Conservation (phyloP, 1,140 invertebrate species). For the Laupala kohalensis region DNA sequence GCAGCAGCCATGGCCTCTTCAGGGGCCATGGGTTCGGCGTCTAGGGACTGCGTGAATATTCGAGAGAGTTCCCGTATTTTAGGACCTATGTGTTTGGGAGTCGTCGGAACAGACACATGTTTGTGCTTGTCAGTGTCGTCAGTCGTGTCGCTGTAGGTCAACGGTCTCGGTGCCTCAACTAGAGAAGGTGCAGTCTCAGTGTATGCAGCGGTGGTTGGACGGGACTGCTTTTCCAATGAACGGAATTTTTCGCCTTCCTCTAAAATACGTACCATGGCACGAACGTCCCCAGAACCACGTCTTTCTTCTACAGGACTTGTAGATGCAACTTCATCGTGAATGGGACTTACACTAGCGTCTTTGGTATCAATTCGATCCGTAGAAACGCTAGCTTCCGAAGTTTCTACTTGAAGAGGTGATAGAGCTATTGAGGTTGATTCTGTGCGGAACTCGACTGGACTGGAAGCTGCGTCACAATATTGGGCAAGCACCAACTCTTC, state of each 20-base stretch:
- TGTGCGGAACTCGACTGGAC: slow-evolving; percentile 29
- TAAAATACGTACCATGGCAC: slow-evolving; percentile 30
- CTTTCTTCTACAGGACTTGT: slow-evolving; percentile 15
- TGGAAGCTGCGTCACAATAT: slow-evolving; percentile 31
- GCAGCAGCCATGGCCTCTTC: no score
- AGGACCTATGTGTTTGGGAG: slow-evolving; percentile 26
- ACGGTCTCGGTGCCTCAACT: slow-evolving; percentile 24
- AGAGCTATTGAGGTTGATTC: slow-evolving; percentile 25
- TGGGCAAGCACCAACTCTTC: slow-evolving; percentile 24
- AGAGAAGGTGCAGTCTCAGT: not conserved
- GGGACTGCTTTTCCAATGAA: not conserved
- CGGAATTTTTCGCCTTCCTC: slow-evolving; percentile 18
- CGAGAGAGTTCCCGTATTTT: slow-evolving; percentile 34
- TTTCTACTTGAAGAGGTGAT: slow-evolving; percentile 29
- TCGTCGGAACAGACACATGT: slow-evolving; percentile 9
- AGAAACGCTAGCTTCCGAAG: slow-evolving; percentile 32
- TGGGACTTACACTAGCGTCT: slow-evolving; percentile 23
- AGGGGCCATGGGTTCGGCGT: no score
- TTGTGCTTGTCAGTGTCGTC: not conserved
- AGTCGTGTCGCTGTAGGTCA: slow-evolving; percentile 24
- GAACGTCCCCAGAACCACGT: slow-evolving; percentile 31
- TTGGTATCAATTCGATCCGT: slow-evolving; percentile 34
- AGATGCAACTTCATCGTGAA: not conserved
- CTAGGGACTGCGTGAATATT: slow-evolving; percentile 28
- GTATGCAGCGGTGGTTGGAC: not conserved